phyloP scores from a whole-genome alignment of 1,140 invertebrate species.

The Drosophila fuyamai region DNA sequence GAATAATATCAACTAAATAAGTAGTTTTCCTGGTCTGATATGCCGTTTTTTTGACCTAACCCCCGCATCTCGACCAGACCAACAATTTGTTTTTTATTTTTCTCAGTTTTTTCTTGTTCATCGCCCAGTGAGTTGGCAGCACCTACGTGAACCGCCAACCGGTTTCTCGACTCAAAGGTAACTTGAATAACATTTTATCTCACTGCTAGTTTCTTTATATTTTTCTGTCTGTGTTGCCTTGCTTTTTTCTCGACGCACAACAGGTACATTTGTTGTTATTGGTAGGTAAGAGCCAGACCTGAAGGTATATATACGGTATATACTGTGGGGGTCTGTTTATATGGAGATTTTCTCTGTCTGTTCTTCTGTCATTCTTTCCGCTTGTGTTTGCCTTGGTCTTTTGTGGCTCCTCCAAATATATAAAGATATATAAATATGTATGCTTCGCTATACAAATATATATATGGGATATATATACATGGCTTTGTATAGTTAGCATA shows the following conservation, averaged over 20 bases:
- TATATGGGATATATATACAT: constrained; percentile 23
- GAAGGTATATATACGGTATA: constrained; percentile 27
- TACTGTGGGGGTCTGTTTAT: constrained; percentile 53
- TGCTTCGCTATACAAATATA: constrained; percentile 31
- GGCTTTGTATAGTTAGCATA: constrained; percentile 41
- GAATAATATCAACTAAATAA: too few relatives aligned
- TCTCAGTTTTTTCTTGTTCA: constrained; percentile 27
- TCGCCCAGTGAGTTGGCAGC: constrained; percentile 54
- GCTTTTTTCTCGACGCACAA: constrained; percentile 54
- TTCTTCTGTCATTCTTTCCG: constrained; percentile 51
- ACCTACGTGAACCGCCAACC: constrained; percentile 58
- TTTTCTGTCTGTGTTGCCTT: constrained; percentile 38
- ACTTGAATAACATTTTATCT: constrained; percentile 60
- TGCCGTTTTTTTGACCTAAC: neutral
- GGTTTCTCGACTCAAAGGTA: constrained; percentile 56
- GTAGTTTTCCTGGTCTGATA: neutral
- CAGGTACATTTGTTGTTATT: constrained; percentile 57
- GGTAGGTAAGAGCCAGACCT: constrained; percentile 25
- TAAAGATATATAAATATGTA: constrained; percentile 25
- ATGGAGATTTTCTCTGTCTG: constrained; percentile 58
- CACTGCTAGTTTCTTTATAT: constrained; percentile 22
- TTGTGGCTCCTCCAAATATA: constrained; percentile 52
- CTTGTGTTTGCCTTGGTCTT: constrained; percentile 52
- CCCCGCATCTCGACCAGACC: constrained; percentile 16
- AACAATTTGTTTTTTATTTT: constrained; percentile 23